Percentiles rank a stretch among this genome's conserved stretches.
Conservation (phyloP, 2,113 vertebrate species). For the Plestiodon gilberti region DNA sequence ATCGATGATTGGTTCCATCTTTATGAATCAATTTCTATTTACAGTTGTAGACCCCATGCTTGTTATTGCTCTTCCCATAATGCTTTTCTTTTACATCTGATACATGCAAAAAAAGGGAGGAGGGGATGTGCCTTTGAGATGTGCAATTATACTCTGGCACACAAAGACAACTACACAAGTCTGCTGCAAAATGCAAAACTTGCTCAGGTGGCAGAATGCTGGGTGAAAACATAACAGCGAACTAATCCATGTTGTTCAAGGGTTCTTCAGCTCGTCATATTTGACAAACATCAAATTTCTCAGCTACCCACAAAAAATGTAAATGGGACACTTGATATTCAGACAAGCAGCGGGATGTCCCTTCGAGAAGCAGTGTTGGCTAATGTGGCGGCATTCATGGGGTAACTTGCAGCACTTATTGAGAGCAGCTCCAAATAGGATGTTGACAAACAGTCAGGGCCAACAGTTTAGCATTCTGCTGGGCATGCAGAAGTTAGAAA, state of each 20-base stretch:
- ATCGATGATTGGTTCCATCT: constrained; percentile 29
- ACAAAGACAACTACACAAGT: constrained; percentile 39
- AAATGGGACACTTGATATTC: constrained; percentile 74
- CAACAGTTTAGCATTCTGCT: constrained; percentile 4
- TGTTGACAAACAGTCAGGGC: constrained; percentile 57
- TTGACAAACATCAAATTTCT: constrained; percentile 73
- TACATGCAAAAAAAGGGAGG: constrained; percentile 22
- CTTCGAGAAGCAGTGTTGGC: constrained; percentile 56
- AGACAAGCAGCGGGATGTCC: constrained; percentile 71
- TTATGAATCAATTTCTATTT: constrained; percentile 48
- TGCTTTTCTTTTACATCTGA: constrained; percentile 40
- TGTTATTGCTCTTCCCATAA: constrained; percentile 40
- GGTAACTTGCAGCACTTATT: constrained; percentile 5
- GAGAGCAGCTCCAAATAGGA: constrained; percentile 29
- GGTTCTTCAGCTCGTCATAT: constrained; percentile 69
- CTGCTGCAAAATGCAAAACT: constrained; percentile 29
- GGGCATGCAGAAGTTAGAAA: constrained; percentile 17
- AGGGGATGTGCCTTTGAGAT: background rate
- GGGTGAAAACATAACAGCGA: constrained; percentile 58
- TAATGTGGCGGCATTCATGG: constrained; percentile 48
- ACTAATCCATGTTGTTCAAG: constrained; percentile 65
- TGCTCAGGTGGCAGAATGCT: constrained; percentile 47
- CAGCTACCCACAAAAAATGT: constrained; percentile 68
- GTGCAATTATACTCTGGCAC: background rate
- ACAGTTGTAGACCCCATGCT: constrained; percentile 34